Percentiles rank a stretch among this genome's conserved stretches.
phyloP scores from a whole-genome alignment of 2,113 vertebrate species.

The Trematomus loennbergii region DNA sequence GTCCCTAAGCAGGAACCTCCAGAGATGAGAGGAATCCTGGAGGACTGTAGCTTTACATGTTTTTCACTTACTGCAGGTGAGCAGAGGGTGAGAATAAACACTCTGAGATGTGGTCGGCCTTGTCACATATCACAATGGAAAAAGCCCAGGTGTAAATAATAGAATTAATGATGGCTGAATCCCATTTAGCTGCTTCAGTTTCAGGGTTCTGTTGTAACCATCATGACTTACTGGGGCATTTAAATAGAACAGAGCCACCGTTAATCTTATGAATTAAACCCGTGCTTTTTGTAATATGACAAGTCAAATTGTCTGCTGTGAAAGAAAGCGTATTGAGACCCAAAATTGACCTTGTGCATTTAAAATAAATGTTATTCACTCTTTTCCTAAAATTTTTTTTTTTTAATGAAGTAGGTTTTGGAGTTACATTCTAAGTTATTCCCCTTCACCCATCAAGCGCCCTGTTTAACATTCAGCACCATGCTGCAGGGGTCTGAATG shows the following conservation, averaged over 20 bases:
- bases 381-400: not conserved
- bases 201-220: not conserved
- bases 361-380: not conserved
- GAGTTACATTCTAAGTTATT: not conserved
- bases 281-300: not conserved
- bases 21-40: constrained; percentile 2
- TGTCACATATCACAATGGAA: not conserved
- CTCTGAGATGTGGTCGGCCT: not conserved
- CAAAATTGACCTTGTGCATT: too few relatives aligned
- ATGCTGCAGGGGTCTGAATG: constrained; percentile 40
- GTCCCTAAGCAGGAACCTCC: constrained; percentile 14
- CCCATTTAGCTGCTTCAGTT: constrained; percentile 17
- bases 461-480: constrained; percentile 62
- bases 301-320: constrained; percentile 20
- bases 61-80: not conserved
- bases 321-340: not conserved
- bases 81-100: not conserved
- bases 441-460: constrained; percentile 5
- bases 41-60: not conserved
- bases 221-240: not conserved
- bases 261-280: not conserved
- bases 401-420: not conserved
- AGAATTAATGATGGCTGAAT: not conserved
- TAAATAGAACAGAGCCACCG: not conserved
- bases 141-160: constrained; percentile 1